phyloP scores from a whole-genome alignment of 2,888 invertebrate species.

The Pandemis corylana region DNA sequence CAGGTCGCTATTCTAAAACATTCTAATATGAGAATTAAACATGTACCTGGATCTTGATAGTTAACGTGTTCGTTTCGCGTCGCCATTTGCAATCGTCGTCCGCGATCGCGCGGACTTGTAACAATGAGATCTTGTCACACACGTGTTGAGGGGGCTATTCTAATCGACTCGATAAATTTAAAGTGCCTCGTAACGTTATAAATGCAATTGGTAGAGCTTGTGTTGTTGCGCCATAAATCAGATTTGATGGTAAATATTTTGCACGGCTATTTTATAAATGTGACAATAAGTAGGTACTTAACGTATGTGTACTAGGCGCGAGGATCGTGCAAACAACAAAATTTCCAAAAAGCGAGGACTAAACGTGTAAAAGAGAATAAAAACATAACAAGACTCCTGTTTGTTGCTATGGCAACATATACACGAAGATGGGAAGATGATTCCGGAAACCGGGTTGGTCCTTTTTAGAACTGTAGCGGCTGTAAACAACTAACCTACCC shows the following conservation, averaged over 20 bases:
- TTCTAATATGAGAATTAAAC: constrained; percentile 51
- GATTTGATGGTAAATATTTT: not conserved
- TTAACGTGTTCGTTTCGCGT: constrained; percentile 58
- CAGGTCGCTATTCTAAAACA: constrained; percentile 41
- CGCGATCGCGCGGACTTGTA: constrained; percentile 56
- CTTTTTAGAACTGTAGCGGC: no score
- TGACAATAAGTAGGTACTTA: no score
- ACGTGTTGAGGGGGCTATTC: constrained; percentile 63
- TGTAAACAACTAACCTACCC: no score
- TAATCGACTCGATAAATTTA: constrained; percentile 29
- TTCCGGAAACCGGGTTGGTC: no score
- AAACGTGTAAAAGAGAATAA: no score
- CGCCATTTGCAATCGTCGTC: constrained; percentile 59
- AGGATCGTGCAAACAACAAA: no score
- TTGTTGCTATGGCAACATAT: no score
- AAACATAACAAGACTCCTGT: no score
- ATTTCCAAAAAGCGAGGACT: no score
- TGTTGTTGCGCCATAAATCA: not conserved
- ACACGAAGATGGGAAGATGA: no score
- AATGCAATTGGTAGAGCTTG: not conserved
- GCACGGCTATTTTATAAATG: not conserved
- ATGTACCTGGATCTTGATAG: constrained; percentile 51
- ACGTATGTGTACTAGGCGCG: no score
- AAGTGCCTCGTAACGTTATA: not conserved
- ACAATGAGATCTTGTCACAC: constrained; percentile 81